These are phyloP conservation scores for Lacerta viridis DNA, from an alignment of 2,797 vertebrate genomes.

Conservation along the genomic window DNA sequence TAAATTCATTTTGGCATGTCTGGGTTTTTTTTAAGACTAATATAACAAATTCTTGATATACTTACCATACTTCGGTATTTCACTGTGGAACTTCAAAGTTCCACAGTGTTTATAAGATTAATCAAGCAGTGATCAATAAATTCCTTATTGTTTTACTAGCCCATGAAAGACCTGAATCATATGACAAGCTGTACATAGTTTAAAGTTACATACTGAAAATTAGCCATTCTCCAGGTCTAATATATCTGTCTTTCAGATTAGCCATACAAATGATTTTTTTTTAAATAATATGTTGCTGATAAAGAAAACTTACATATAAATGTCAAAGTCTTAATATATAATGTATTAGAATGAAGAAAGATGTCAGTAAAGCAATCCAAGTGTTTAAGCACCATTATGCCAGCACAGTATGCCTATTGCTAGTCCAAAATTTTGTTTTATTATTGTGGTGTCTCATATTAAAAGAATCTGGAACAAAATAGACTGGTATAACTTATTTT, in stretches of 20 bases:
- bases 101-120: constrained; percentile 59
- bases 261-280: constrained; percentile 48
- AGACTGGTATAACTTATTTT: neutral
- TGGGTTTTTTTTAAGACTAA: constrained; percentile 34
- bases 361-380: neutral
- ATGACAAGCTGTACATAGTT: constrained; percentile 66
- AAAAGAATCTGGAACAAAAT: neutral
- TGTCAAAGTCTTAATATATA: neutral
- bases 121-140: constrained; percentile 70
- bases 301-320: neutral
- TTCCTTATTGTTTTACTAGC: constrained; percentile 64
- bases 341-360: neutral
- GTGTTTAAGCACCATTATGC: fast-evolving
- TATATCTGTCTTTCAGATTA: constrained; percentile 55
- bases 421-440: constrained; percentile 7
- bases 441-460: neutral
- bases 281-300: constrained; percentile 37
- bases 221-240: constrained; percentile 60
- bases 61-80: constrained; percentile 58
- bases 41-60: constrained; percentile 50
- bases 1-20: constrained; percentile 27
- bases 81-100: constrained; percentile 63
- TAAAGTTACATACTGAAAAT: constrained; percentile 64
- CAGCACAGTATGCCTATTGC: neutral
- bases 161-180: constrained; percentile 69